A percentile compares a stretch with the other conserved stretches of the same genome.
Evolutionary conservation across 1,140 invertebrate genomes (phyloP).

Genomic region (Saccostrea echinata): DNA sequence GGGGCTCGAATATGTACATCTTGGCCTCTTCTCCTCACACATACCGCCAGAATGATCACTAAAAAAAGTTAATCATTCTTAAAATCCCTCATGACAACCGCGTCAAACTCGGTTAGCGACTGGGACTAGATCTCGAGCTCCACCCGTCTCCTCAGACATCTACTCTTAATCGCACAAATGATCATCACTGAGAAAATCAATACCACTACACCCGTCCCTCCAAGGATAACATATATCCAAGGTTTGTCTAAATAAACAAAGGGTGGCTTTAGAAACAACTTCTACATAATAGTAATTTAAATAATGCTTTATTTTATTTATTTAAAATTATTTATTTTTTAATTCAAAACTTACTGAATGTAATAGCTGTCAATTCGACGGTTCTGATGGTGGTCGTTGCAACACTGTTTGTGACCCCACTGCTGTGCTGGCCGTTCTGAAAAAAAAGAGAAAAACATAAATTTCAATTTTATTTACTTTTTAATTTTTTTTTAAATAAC

Average conservation of each 20-base stretch:
- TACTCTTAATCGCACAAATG: not conserved
- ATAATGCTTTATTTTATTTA: conserved; percentile 1
- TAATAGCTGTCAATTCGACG: not conserved
- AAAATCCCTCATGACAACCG: no score
- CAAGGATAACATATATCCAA: not conserved
- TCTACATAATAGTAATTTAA: not conserved
- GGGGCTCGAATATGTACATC: not conserved
- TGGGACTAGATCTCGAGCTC: not conserved
- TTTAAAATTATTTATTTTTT: not conserved
- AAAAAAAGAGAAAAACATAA: not conserved
- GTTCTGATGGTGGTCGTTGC: not conserved
- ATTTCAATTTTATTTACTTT: not conserved
- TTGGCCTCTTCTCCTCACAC: not conserved
- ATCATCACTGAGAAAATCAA: not conserved
- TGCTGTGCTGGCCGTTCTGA: not conserved
- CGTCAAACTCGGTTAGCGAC: not conserved
- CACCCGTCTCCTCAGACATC: not conserved
- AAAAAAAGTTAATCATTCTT: not conserved
- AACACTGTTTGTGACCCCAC: not conserved
- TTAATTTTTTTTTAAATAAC: not conserved
- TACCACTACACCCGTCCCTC: not conserved
- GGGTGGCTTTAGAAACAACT: not conserved
- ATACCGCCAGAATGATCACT: not conserved
- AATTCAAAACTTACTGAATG: conserved; percentile 9
- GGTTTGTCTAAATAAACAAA: not conserved